phyloP scores from a whole-genome alignment of 2,113 vertebrate genomes.

The Eonycteris spelaea region DNA sequence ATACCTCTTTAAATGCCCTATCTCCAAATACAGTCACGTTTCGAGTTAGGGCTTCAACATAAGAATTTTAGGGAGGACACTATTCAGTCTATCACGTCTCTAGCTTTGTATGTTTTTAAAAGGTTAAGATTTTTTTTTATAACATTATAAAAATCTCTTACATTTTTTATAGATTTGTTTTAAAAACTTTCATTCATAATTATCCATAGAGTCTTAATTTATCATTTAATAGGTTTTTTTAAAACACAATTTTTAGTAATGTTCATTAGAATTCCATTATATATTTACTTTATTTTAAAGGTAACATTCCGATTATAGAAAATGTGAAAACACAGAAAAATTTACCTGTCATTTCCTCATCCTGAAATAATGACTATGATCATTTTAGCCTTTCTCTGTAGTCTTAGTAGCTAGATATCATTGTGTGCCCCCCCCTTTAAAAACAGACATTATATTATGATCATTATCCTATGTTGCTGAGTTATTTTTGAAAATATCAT shows the following conservation, averaged over 20 bases:
- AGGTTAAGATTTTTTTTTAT: background rate
- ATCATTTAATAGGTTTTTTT: slow-evolving; percentile 1
- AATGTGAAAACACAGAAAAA: background rate
- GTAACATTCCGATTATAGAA: slow-evolving; percentile 16
- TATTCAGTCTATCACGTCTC: background rate
- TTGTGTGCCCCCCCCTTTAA: background rate
- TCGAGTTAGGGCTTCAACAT: background rate
- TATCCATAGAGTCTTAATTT: background rate
- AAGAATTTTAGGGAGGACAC: background rate
- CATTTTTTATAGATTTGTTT: background rate
- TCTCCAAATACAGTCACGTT: background rate
- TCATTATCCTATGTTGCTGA: background rate
- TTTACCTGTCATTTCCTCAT: background rate
- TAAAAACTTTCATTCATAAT: background rate
- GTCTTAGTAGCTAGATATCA: background rate
- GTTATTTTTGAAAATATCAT: slow-evolving; percentile 5
- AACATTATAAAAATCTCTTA: background rate
- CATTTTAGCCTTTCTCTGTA: background rate
- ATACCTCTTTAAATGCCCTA: background rate
- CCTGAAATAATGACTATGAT: background rate
- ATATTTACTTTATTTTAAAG: slow-evolving; percentile 4
- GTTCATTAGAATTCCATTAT: background rate
- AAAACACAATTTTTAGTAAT: background rate
- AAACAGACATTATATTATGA: background rate
- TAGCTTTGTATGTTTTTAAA: slow-evolving; percentile 4